Evolutionary conservation across 2,888 invertebrate genomes (phyloP).

Genomic region (Heliothis peltigera): DNA sequence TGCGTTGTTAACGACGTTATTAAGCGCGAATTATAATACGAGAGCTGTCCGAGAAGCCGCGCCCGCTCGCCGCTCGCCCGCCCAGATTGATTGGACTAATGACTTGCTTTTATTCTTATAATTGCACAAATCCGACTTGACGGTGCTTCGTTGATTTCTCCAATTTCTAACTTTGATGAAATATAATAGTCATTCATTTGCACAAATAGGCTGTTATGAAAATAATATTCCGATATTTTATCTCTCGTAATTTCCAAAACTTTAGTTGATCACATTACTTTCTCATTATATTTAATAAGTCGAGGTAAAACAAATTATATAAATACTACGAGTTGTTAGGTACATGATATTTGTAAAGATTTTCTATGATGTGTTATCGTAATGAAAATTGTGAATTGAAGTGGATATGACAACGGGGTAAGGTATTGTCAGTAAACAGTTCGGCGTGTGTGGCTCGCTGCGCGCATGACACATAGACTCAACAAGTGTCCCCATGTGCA

Average conservation of each 20-base stretch:
- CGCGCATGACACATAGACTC: constrained; percentile 79
- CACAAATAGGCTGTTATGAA: constrained; percentile 68
- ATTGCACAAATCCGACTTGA: constrained; percentile 84
- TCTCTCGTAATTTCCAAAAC: constrained; percentile 63
- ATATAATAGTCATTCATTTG: constrained; percentile 77
- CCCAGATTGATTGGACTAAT: constrained; percentile 85
- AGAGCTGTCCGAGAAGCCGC: constrained; percentile 60
- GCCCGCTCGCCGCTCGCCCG: constrained; percentile 57
- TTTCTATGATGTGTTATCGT: constrained; percentile 22
- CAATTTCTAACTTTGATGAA: constrained; percentile 75
- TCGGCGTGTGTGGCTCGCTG: constrained; percentile 42
- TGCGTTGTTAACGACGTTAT: constrained; percentile 89
- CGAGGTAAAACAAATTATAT: not conserved
- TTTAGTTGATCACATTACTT: constrained; percentile 60
- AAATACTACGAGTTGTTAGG: not conserved
- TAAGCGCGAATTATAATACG: constrained; percentile 86
- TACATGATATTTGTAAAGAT: not conserved
- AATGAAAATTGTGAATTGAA: constrained; percentile 16
- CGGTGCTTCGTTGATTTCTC: constrained; percentile 72
- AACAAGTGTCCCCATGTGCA: constrained; percentile 88
- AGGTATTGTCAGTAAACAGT: constrained; percentile 39
- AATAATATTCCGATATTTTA: constrained; percentile 58
- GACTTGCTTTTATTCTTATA: constrained; percentile 85
- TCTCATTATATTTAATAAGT: constrained; percentile 53
- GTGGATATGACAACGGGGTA: constrained; percentile 29